phyloP scores from a whole-genome alignment of 1,140 invertebrate genomes.

The Linepithema humile region DNA sequence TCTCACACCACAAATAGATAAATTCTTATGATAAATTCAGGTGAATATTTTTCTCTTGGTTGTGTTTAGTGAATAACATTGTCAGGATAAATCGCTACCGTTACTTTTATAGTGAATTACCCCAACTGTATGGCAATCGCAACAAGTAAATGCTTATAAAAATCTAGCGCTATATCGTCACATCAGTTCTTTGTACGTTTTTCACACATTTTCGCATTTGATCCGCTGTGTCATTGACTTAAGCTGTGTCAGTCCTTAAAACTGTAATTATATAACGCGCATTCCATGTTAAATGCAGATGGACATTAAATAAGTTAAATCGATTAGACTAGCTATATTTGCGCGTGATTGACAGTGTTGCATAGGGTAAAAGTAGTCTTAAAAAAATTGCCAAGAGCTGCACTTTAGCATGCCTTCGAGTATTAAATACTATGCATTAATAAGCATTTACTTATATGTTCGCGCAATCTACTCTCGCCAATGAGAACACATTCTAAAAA shows the following conservation, averaged over 20 bases:
- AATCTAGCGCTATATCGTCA: conserved; percentile 22
- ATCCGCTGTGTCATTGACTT: background rate
- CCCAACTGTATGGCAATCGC: background rate
- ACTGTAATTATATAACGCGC: conserved; percentile 17
- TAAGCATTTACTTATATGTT: conserved; percentile 8
- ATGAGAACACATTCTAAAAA: conserved; percentile 1
- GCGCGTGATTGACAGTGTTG: conserved; percentile 42
- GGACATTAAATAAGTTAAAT: conserved; percentile 59
- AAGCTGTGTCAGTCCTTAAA: conserved; percentile 48
- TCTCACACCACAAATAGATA: conserved; percentile 40
- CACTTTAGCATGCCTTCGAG: background rate
- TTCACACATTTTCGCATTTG: conserved; percentile 30
- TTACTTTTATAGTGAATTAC: conserved; percentile 28
- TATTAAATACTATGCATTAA: conserved; percentile 3
- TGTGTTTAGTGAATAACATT: conserved; percentile 14
- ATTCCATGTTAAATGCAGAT: conserved; percentile 41
- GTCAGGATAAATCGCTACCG: background rate
- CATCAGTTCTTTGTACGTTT: conserved; percentile 53
- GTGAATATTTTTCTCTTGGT: conserved; percentile 32
- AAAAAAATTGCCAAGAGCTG: conserved; percentile 19
- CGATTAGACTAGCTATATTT: conserved; percentile 61
- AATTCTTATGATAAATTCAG: background rate
- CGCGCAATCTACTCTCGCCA: background rate
- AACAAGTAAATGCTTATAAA: conserved; percentile 59
- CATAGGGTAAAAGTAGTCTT: background rate